Percentiles rank a stretch among this genome's conserved stretches.
phyloP scores from a whole-genome alignment of 2,797 vertebrate genomes.

The Peromyscus melanophrys region DNA sequence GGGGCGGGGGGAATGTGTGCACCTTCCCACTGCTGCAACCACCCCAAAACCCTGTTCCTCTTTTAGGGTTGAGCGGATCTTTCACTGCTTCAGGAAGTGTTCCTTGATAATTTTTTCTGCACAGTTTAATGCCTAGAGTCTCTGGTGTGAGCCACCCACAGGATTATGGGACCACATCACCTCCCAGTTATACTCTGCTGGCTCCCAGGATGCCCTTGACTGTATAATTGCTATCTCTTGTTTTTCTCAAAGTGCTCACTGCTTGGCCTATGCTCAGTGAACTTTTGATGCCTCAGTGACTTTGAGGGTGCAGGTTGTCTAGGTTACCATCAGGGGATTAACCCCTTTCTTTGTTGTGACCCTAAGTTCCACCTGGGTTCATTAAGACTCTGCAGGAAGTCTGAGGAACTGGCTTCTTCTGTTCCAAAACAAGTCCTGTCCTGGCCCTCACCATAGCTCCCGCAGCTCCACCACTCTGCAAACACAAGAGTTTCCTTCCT shows the following conservation, averaged over 20 bases:
- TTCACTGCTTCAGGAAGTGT: neutral
- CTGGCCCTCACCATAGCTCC: neutral
- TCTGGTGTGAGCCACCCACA: neutral
- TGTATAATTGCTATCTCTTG: slow-evolving; percentile 16
- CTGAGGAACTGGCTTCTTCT: slow-evolving; percentile 25
- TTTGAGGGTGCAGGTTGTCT: neutral
- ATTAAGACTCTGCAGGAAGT: slow-evolving; percentile 58
- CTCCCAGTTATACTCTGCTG: neutral
- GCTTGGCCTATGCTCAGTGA: neutral
- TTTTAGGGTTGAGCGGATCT: neutral
- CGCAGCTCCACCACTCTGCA: neutral
- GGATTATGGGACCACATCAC: neutral
- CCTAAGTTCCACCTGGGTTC: slow-evolving; percentile 25
- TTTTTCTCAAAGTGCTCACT: neutral
- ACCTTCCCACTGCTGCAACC: neutral
- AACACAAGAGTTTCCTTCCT: neutral
- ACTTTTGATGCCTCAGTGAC: neutral
- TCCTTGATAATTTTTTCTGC: neutral
- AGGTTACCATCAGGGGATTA: neutral
- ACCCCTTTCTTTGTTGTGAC: neutral
- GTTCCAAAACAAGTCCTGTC: neutral
- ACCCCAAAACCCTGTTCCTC: neutral
- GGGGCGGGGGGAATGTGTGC: neutral
- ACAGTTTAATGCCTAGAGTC: neutral
- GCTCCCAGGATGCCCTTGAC: neutral